Base-by-base conservation (phyloP, 23 tunicate genomes). In the Trididemnum nubilum region DNA sequence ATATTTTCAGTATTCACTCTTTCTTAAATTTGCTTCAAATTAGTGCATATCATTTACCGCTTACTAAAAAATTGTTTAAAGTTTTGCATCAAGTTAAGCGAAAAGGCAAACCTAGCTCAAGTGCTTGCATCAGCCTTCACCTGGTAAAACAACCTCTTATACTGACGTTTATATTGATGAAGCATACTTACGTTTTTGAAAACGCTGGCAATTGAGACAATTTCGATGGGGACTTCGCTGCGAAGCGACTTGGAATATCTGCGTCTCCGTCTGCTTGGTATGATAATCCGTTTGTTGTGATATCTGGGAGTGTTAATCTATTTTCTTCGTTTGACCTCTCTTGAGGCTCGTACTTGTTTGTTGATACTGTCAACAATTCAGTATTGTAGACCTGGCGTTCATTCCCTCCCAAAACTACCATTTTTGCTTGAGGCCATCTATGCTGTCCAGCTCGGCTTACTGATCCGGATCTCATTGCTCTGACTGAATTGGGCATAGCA, bases 391-490 rank as follows among this genome's bases (percentile, higher is more conserved):
- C 72, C 44, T 71, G 59, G 71, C 79, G 79, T 78, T 85, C 82
- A 1, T 57, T 58, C 49, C 83, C 84, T 22, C 90, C 90, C 84
- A 69, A 70, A 37, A 85, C 79, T 24, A 77, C 79, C 79, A 85
- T 78, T 7, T 83, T 85, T 24, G 90, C 90, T 78, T 85, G 90
- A 5, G 90, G 90, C 83, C 83, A 85, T 36, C 90, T 38, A 50
- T 85, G 79, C 31, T 85, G 72, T 2, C 84, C 84, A n/a, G 84
- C 84, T 85, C 84, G 36, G 79, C 90, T 85, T 36, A 85, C 82
- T 5, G 84, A 83, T 27, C 84, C 84, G 24, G 90, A 66, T 52
- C 90, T 57, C 33, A 39, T 33, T 50, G 65, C 78, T 27, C 77
- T 34, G 2, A 26, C 65, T 54, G 73, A 63, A 26, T 70, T 65